These are phyloP conservation scores for Stomatorhinus walkeri DNA, from an alignment of 2,797 vertebrate genomes.

Conservation along the genomic window DNA sequence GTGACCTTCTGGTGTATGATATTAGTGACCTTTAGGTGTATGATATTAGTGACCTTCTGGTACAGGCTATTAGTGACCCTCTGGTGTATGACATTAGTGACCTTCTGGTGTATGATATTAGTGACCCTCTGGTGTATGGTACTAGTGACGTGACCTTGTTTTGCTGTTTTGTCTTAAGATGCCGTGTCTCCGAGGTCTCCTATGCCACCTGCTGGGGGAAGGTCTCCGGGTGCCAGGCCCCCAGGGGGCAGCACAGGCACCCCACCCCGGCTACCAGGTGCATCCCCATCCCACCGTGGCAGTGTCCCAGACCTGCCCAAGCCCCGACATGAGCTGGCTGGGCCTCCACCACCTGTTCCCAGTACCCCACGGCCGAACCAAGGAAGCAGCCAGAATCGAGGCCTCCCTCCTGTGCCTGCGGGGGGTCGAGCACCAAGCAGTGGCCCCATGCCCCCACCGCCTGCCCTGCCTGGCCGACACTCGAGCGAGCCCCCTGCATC, in stretches of 20 bases:
- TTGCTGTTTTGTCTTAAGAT: slow-evolving; percentile 52
- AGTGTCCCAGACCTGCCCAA: slow-evolving; percentile 62
- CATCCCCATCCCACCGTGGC: slow-evolving; percentile 53
- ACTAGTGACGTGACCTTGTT: not conserved
- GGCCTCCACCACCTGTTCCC: slow-evolving; percentile 68
- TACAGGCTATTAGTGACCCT: not conserved
- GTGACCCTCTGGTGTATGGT: not conserved
- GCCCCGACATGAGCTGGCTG: slow-evolving; percentile 65
- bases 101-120: not conserved
- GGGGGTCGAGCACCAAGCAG: slow-evolving; percentile 50
- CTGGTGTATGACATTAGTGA: not conserved
- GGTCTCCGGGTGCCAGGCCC: slow-evolving; percentile 63
- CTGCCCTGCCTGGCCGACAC: slow-evolving; percentile 54
- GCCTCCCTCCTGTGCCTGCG: slow-evolving; percentile 56
- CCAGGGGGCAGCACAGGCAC: slow-evolving; percentile 47
- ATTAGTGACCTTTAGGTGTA: not conserved
- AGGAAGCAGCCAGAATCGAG: slow-evolving; percentile 58
- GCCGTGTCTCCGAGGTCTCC: slow-evolving; percentile 65
- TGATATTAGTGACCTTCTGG: not conserved
- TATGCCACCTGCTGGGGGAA: slow-evolving; percentile 71
- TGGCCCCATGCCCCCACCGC: slow-evolving; percentile 44
- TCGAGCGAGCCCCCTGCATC: slow-evolving; percentile 41
- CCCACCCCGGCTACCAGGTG: slow-evolving; percentile 58
- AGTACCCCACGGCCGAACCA: slow-evolving; percentile 71
- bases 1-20: not conserved